Conservation (phyloP, 2,888 invertebrate genomes). For the Ophion slaviceki region DNA sequence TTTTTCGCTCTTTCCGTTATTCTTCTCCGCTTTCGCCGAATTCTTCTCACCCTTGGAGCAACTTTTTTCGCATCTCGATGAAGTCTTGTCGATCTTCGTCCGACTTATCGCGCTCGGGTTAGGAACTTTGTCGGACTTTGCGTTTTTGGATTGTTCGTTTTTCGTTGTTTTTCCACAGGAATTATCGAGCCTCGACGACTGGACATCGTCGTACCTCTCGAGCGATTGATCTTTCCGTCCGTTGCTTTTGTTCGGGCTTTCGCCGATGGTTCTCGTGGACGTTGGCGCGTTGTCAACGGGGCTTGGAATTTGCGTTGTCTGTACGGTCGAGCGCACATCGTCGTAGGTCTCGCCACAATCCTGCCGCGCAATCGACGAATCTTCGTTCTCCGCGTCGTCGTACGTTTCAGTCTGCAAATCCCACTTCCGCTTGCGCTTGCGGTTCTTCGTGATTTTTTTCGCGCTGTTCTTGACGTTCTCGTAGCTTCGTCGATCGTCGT, state of each 20-base stretch:
- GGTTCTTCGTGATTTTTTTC: constrained; percentile 41
- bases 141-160: not conserved
- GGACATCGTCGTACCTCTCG: constrained; percentile 53
- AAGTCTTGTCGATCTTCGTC: not conserved
- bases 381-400: constrained; percentile 49
- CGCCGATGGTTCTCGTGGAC: not conserved
- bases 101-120: not conserved
- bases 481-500: constrained; percentile 64
- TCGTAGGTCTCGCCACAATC: constrained; percentile 66
- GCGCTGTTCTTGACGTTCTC: constrained; percentile 69
- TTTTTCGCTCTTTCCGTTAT: constrained; percentile 20
- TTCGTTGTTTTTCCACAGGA: constrained; percentile 10
- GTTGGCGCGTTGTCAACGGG: not conserved
- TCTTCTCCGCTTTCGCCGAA: constrained; percentile 18
- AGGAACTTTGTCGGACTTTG: not conserved
- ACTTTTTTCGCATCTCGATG: not conserved
- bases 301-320: not conserved
- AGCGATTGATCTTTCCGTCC: not conserved
- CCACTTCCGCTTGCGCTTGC: constrained; percentile 31
- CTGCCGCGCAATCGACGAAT: not conserved
- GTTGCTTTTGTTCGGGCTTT: not conserved
- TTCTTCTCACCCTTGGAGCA: not conserved
- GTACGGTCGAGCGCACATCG: constrained; percentile 62
- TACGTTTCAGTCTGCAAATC: constrained; percentile 60
- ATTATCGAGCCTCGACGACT: not conserved